Conservation (phyloP, 1,140 invertebrate genomes). For the Pemphigus obesinymphae region DNA sequence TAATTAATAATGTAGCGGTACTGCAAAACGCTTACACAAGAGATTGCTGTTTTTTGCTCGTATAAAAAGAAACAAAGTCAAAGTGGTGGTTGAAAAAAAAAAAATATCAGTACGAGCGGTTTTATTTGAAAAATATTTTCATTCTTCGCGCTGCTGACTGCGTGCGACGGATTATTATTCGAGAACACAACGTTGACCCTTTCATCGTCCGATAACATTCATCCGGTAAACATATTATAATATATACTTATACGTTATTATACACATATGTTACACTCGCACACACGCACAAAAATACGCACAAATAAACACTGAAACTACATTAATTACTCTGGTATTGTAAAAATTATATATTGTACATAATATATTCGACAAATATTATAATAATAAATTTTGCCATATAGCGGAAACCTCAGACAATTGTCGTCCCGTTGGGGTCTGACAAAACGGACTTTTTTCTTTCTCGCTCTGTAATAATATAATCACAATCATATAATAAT, state of each 20-base stretch:
- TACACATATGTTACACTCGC: too few relatives aligned
- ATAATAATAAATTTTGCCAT: too few relatives aligned
- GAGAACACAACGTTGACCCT: slow-evolving; percentile 15
- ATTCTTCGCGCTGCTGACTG: background rate
- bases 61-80: background rate
- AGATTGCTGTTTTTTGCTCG: background rate
- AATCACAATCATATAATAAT: too few relatives aligned
- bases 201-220: slow-evolving; percentile 32
- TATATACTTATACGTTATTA: too few relatives aligned
- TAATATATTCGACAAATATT: background rate
- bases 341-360: too few relatives aligned
- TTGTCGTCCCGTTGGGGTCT: background rate
- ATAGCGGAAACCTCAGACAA: background rate
- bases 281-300: background rate
- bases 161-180: background rate
- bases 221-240: slow-evolving; percentile 6
- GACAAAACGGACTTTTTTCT: background rate
- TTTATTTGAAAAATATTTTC: background rate
- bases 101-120: background rate
- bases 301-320: too few relatives aligned
- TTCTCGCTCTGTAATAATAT: background rate
- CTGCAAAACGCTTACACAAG: background rate
- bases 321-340: too few relatives aligned
- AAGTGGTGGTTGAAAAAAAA: background rate
- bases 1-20: background rate